Base-by-base conservation (phyloP, 2,797 vertebrate genomes). In the Zalophus californianus region DNA sequence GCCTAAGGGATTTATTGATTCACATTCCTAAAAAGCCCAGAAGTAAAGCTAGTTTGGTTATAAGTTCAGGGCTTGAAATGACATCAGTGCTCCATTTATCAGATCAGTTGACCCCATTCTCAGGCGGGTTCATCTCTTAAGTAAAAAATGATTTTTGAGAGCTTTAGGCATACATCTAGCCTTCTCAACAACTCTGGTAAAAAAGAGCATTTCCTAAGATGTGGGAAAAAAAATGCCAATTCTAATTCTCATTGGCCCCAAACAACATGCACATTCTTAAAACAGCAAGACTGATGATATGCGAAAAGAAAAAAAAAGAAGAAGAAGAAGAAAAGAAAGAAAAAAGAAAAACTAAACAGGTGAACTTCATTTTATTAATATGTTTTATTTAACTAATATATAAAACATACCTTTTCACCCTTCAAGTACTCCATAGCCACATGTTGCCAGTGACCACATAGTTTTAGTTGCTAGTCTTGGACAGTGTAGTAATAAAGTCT, bases 301-400 rank as follows among this genome's bases (percentile, higher is more conserved):
- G 41, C 4, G 73, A 66, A 60, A 70, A 58, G 15, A 66, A 7
- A 68, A 27, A 12, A 27, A 27, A 62, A 58, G 15, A 66, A 7
- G 35, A 27, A 12, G 11, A 27, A 62, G 13, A 29, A 66, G 7
- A 13, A 35, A 18, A 41, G 35, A 35, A 38, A 38, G 21, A 54
- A 64, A n/a, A 29, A 87, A 56, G 48, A 7, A 54, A 62, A 27
- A 27, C 60, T 62, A 27, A 62, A 62, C 20, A 78, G 27, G 16
- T 77, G 3, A 90, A 66, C 48, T 41, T 38, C 38, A 41, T 32
- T 38, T 56, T 8, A 82, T 83, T 96, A 44, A 52, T 64, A 3
- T 72, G n/a, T 70, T 92, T 96, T 64, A 96, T 58, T 94, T 58
- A 94, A 78, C 13, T 32, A 62, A 54, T 68, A 66, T 32, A 27